Conservation (phyloP, 1,140 invertebrate genomes). For the Coptotermes formosanus region DNA sequence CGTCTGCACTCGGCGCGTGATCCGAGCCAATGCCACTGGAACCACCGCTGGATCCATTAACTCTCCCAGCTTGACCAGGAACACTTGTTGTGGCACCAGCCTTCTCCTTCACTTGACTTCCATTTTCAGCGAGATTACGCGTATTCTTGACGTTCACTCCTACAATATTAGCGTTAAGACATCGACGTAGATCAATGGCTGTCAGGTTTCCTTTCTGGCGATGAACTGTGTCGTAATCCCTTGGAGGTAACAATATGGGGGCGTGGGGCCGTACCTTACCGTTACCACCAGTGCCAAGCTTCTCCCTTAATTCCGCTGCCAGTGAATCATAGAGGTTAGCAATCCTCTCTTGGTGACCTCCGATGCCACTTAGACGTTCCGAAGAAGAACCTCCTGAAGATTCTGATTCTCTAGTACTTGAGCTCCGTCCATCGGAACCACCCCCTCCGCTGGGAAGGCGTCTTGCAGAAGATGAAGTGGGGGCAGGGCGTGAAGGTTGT, state of each 20-base stretch:
- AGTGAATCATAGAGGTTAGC: conserved; percentile 84
- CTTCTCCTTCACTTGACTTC: not conserved
- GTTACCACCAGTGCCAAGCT: conserved; percentile 58
- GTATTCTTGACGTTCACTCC: conserved; percentile 44
- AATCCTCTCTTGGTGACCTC: conserved; percentile 52
- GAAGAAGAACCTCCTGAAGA: conserved; percentile 53
- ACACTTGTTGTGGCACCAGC: conserved; percentile 11
- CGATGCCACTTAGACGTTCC: conserved; percentile 38
- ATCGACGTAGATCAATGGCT: conserved; percentile 73
- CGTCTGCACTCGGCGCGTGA: conserved; percentile 69
- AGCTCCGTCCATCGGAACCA: conserved; percentile 43
- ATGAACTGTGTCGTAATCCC: conserved; percentile 90
- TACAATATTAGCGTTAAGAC: conserved; percentile 69
- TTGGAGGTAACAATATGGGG: conserved; percentile 75
- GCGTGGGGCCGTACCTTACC: conserved; percentile 24
- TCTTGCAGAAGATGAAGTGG: not conserved
- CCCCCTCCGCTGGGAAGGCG: conserved; percentile 7
- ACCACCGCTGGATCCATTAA: conserved; percentile 45
- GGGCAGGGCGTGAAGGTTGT: not conserved
- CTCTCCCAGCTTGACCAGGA: conserved; percentile 30
- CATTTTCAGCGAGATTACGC: not conserved
- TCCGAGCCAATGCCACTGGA: conserved; percentile 82
- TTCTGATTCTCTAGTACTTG: conserved; percentile 72
- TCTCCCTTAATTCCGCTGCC: conserved; percentile 85
- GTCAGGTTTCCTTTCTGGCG: conserved; percentile 79